Conservation (phyloP, 2,113 vertebrate species). For the Geothlypis trichas region DNA sequence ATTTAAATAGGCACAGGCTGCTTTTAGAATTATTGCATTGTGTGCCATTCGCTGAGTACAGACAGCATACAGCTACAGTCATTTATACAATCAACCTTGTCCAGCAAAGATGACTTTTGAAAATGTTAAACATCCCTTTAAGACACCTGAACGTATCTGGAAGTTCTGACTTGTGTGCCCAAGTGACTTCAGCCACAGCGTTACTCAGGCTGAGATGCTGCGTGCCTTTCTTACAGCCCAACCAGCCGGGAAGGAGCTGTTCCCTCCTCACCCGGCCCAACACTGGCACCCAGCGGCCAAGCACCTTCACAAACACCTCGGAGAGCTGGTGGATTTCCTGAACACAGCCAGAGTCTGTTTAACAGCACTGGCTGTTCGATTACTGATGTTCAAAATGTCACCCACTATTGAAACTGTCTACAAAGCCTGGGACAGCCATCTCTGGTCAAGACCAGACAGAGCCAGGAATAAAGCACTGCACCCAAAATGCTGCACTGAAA, state of each 20-base stretch:
- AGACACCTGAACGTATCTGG: rapidly evolving
- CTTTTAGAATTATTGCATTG: not conserved
- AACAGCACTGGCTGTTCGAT: rapidly evolving
- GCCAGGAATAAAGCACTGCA: not conserved
- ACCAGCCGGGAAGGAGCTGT: rapidly evolving
- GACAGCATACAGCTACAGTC: not conserved
- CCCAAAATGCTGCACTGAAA: not conserved
- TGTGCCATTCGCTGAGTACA: not conserved
- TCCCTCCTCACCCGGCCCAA: not conserved
- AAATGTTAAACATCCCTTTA: not conserved
- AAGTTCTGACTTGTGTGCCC: not conserved
- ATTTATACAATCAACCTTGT: not conserved
- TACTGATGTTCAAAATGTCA: not conserved
- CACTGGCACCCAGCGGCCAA: slow-evolving; percentile 6
- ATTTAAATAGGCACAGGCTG: not conserved
- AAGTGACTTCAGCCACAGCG: not conserved
- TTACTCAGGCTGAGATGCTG: not conserved
- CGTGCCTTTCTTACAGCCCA: rapidly evolving
- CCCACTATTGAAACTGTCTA: not conserved
- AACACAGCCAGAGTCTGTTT: too few species aligned
- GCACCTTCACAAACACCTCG: not conserved
- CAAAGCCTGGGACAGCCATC: not conserved
- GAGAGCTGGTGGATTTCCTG: not conserved
- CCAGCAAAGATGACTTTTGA: not conserved
- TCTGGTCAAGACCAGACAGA: not conserved